phyloP scores from a whole-genome alignment of 2,113 vertebrate species.

The Lepisosteus oculatus region DNA sequence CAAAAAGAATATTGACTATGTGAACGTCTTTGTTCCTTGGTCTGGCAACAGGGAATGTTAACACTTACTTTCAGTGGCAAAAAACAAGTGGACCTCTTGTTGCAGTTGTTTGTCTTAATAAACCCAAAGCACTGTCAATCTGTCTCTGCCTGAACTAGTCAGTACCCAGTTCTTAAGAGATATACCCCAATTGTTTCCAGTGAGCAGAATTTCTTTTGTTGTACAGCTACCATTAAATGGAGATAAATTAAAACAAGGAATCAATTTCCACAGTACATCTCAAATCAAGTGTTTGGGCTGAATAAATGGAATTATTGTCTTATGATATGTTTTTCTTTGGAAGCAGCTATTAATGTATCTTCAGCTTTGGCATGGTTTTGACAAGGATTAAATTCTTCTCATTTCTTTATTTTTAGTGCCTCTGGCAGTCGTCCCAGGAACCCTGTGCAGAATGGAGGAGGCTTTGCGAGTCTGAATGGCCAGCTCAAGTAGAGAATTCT shows the following conservation, averaged over 20 bases:
- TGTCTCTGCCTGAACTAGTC: neutral
- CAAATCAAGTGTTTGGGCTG: conserved; percentile 28
- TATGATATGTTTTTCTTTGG: conserved; percentile 45
- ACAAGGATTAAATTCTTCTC: conserved; percentile 50
- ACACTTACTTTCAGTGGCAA: neutral
- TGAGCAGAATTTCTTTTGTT: conserved; percentile 43
- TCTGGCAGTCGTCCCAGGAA: conserved; percentile 48
- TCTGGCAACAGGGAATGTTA: neutral
- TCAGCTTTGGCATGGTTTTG: conserved; percentile 40
- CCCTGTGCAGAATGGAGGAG: conserved; percentile 27
- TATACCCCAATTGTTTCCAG: conserved; percentile 49
- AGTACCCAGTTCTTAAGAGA: neutral
- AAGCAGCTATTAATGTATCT: conserved; percentile 48
- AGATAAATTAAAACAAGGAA: conserved; percentile 58
- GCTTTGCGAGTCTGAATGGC: conserved; percentile 13
- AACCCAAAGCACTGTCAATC: conserved; percentile 24
- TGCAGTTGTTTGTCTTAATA: conserved; percentile 13
- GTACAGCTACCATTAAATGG: conserved; percentile 51
- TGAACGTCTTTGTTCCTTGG: neutral
- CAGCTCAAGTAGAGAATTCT: conserved; percentile 38
- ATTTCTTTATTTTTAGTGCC: conserved; percentile 51
- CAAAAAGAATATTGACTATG: neutral
- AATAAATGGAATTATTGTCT: conserved; percentile 52
- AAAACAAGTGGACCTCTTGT: conserved; percentile 1
- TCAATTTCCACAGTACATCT: conserved; percentile 39